Evolutionary conservation across 2,113 vertebrate genomes (phyloP), one percentile per base, ranked within the genome.

Genomic region (Cyanocitta stelleri): DNA sequence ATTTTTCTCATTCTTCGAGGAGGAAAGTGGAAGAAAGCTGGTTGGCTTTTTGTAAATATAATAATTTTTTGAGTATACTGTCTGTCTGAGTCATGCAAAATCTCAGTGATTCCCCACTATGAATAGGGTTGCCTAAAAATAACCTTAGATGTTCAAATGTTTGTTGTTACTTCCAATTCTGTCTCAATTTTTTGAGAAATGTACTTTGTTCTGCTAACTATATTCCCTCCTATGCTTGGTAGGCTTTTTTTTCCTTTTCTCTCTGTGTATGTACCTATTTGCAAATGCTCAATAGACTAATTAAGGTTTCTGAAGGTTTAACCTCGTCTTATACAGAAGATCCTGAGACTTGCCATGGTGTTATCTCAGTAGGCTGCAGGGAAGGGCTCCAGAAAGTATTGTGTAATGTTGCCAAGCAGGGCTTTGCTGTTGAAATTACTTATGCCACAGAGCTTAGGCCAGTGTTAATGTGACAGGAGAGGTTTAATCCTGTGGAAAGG

Each of bases 1-100:
- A 39, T 96, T 96, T 87, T 87, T 90, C 21, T 87, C 86, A 35
- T 87, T 85, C 29, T 95, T 93, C 95, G 85, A 96, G 90, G 69
- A 95, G 89, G 54, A 46, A 66, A 32, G 68, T 92, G 92, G 88
- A 77, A 96, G 82, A 91, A 97, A 96, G 52, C 32, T 29, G 52
- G 7, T 91, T 96, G 77, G 58, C 30, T 80, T 90, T 49, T 62
- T n/a, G 61, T 83, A 92, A 89, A 95, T 87, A 68, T 69, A 93
- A 92, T 94, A 5, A 62, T 89, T 52, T 96, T 96, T 95, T 83
- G 94, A 96, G 54, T 35, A 44, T 79, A 62, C 55, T 84, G 48
- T 73, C 72, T 94, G 29, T 85, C 62, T 72, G 48, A 88, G 58
- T 76, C 81, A 80, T 66, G 90, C 49, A 95, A 95, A 95, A 93